Conservation (phyloP, 2,888 invertebrate genomes). For the Drepana falcataria region DNA sequence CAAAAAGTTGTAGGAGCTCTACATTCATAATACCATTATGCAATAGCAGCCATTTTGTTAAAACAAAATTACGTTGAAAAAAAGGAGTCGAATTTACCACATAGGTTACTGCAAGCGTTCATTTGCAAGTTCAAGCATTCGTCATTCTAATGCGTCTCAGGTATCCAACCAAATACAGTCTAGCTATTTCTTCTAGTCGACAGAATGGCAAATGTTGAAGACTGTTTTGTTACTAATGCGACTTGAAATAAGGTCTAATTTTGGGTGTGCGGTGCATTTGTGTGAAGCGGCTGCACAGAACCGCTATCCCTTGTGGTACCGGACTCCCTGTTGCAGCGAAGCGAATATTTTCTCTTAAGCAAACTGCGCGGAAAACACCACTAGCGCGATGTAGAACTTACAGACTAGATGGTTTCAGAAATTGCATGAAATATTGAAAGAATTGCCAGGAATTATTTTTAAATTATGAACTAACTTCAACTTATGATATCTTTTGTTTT, state of each 20-base stretch:
- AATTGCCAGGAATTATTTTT: background rate
- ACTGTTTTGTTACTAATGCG: slow-evolving; percentile 27
- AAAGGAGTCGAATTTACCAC: slow-evolving; percentile 59
- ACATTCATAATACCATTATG: too few relatives aligned
- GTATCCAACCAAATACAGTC: slow-evolving; percentile 59
- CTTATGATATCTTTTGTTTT: too few relatives aligned
- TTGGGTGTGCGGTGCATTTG: slow-evolving; percentile 45
- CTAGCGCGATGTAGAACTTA: slow-evolving; percentile 38
- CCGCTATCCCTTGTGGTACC: slow-evolving; percentile 52
- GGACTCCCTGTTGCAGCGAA: slow-evolving; percentile 40
- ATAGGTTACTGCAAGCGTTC: slow-evolving; percentile 45
- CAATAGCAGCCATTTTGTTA: background rate
- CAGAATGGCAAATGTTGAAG: slow-evolving; percentile 73
- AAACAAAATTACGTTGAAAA: slow-evolving; percentile 17
- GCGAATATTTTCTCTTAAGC: slow-evolving; percentile 30
- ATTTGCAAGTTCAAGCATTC: slow-evolving; percentile 51
- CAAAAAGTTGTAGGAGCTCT: too few relatives aligned
- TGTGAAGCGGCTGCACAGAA: slow-evolving; percentile 41
- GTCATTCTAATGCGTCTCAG: slow-evolving; percentile 50
- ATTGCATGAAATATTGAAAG: background rate
- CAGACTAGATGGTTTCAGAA: slow-evolving; percentile 7
- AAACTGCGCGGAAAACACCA: slow-evolving; percentile 27
- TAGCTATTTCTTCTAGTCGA: slow-evolving; percentile 67
- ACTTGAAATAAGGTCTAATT: slow-evolving; percentile 38
- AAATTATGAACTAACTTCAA: too few relatives aligned